Percentiles rank a stretch among this genome's conserved stretches.
Evolutionary conservation across 2,888 invertebrate genomes (phyloP).

Genomic region (Cephus spinipes): DNA sequence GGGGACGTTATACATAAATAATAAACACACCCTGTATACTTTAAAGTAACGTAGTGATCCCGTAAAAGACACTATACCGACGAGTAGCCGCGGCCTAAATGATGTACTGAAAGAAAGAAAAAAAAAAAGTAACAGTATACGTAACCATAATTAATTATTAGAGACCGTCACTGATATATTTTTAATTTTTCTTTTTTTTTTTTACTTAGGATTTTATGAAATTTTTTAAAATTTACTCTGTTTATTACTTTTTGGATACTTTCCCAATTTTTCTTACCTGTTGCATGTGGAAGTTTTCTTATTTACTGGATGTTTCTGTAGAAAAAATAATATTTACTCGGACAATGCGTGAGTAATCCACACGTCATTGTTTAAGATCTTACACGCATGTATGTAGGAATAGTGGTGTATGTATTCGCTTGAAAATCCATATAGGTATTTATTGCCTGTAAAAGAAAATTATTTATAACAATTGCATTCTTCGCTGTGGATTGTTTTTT

Average conservation of each 20-base stretch:
- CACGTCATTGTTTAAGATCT: background rate
- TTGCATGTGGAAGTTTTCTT: background rate
- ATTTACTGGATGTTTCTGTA: background rate
- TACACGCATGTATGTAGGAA: background rate
- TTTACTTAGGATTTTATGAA: background rate
- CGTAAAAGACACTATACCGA: conserved; percentile 31
- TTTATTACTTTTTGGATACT: background rate
- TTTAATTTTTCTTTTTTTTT: background rate
- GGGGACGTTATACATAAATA: conserved; percentile 12
- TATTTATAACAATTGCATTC: background rate
- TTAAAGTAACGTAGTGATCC: conserved; percentile 10
- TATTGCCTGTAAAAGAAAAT: background rate
- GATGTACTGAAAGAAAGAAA: conserved; percentile 28
- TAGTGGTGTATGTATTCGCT: background rate
- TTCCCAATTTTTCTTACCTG: background rate
- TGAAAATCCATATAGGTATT: background rate
- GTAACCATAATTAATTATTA: conserved; percentile 8
- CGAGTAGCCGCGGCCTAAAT: conserved; percentile 58
- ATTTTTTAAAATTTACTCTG: background rate
- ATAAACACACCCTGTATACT: background rate
- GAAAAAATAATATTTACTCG: background rate
- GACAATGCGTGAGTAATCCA: background rate
- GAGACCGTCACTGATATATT: background rate
- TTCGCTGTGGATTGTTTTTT: background rate
- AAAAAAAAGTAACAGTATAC: background rate